These are phyloP conservation scores for Pycnomerus fuliginosus DNA, from an alignment of 2,888 invertebrate species.

Conservation along the genomic window DNA sequence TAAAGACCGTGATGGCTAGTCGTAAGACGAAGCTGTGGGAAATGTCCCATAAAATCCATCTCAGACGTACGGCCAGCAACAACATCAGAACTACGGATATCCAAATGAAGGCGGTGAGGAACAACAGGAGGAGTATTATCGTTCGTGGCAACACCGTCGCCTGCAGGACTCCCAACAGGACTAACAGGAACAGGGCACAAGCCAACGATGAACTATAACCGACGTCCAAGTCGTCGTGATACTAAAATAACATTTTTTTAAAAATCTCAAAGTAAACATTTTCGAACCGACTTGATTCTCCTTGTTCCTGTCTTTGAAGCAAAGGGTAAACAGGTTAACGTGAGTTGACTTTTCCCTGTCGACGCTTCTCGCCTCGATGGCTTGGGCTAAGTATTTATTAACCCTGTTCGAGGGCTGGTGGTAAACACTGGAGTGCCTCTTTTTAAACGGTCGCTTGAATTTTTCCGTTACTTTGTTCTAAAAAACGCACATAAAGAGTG, in stretches of 20 bases:
- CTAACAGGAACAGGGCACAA: slow-evolving; percentile 72
- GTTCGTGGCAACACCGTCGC: slow-evolving; percentile 82
- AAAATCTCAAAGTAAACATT: slow-evolving; percentile 2
- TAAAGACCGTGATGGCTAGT: slow-evolving; percentile 83
- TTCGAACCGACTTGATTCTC: slow-evolving; percentile 68
- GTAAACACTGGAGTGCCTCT: slow-evolving; percentile 82
- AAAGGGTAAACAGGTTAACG: slow-evolving; percentile 80
- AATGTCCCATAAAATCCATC: slow-evolving; percentile 85
- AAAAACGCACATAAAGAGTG: too few species aligned
- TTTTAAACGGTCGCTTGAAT: slow-evolving; percentile 84
- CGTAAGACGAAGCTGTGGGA: slow-evolving; percentile 80
- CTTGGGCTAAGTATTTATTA: slow-evolving; percentile 88
- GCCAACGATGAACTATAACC: slow-evolving; percentile 82
- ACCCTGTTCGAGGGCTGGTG: slow-evolving; percentile 89
- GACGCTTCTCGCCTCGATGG: slow-evolving; percentile 86
- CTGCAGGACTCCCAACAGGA: slow-evolving; percentile 75
- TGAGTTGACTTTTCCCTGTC: slow-evolving; percentile 88
- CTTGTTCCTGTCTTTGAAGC: slow-evolving; percentile 81
- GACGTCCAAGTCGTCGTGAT: slow-evolving; percentile 81
- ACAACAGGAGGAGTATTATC: slow-evolving; percentile 77
- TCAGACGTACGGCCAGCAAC: slow-evolving; percentile 76
- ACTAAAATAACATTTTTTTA: slow-evolving; percentile 56
- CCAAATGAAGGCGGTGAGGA: slow-evolving; percentile 89
- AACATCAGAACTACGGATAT: slow-evolving; percentile 83
- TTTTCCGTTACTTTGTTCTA: slow-evolving; percentile 86